phyloP scores from a whole-genome alignment of 1,140 invertebrate genomes.

The Platyura marginata region DNA sequence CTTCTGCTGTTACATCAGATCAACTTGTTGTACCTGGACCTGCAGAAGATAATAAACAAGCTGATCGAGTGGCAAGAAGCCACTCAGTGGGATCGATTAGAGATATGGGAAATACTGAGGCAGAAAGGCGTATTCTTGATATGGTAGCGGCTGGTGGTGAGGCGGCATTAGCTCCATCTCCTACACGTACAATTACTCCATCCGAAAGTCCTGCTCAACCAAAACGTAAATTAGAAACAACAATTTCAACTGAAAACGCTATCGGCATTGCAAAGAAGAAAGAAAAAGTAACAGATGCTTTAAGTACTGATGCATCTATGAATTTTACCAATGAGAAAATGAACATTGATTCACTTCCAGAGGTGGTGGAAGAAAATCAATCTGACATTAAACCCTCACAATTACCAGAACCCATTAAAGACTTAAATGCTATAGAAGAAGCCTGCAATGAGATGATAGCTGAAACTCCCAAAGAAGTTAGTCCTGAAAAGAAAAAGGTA shows the following conservation, averaged over 20 bases:
- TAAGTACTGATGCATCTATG: conserved; percentile 15
- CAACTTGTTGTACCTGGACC: conserved; percentile 48
- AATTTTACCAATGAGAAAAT: conserved; percentile 19
- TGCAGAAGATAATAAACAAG: conserved; percentile 12
- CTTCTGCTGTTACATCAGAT: conserved; percentile 40
- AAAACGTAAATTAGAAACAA: conserved; percentile 49
- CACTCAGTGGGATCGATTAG: conserved; percentile 48
- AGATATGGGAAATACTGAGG: conserved; percentile 33
- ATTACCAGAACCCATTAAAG: too few relatives aligned
- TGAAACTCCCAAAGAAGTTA: not conserved
- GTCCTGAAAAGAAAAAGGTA: not conserved
- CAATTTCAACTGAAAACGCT: conserved; percentile 40
- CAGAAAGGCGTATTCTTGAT: conserved; percentile 44
- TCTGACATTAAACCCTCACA: not conserved
- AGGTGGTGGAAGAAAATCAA: not conserved
- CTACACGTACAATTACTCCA: conserved; percentile 33
- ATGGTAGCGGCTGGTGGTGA: conserved; percentile 32
- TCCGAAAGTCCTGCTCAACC: conserved; percentile 23
- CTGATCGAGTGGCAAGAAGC: conserved; percentile 26
- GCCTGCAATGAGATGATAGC: not conserved
- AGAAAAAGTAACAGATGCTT: conserved; percentile 10
- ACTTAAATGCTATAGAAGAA: not conserved
- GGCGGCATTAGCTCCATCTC: conserved; percentile 32
- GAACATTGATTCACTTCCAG: conserved; percentile 11
- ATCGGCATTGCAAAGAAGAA: conserved; percentile 36